These are phyloP conservation scores for Beris chalybata DNA, from an alignment of 2,888 invertebrate species.

Conservation along the genomic window DNA sequence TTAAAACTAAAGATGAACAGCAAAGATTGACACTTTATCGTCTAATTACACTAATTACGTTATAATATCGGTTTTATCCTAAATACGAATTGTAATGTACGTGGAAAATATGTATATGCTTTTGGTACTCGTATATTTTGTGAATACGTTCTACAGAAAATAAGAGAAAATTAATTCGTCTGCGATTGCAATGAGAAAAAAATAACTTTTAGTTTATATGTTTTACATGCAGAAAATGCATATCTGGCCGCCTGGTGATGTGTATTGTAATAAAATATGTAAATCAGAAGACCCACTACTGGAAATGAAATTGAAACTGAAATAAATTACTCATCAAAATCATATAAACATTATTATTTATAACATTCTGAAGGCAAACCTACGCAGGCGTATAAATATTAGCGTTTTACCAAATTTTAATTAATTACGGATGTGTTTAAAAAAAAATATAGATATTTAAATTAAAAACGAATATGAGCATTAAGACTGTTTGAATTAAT, in stretches of 20 bases:
- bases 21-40: slow-evolving; percentile 35
- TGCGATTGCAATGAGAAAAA: too few relatives aligned
- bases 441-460: background rate
- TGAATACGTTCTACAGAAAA: slow-evolving; percentile 13
- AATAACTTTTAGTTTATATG: too few relatives aligned
- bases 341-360: too few relatives aligned
- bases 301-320: slow-evolving; percentile 3
- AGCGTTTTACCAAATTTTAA: slow-evolving; percentile 10
- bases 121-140: slow-evolving; percentile 8
- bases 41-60: too few relatives aligned
- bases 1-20: slow-evolving; percentile 39
- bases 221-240: slow-evolving; percentile 24
- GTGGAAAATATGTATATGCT: too few relatives aligned
- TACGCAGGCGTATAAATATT: slow-evolving; percentile 32
- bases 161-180: too few relatives aligned
- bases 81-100: background rate
- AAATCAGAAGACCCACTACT: too few relatives aligned
- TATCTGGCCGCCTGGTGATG: slow-evolving; percentile 29
- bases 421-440: background rate
- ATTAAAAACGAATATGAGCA: slow-evolving; percentile 1
- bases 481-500: slow-evolving; percentile 52
- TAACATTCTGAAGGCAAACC: slow-evolving; percentile 22
- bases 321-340: slow-evolving; percentile 2
- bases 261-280: background rate
- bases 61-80: background rate